Base-by-base conservation (phyloP, 2,113 vertebrate species). In the Perca schrenkii region DNA sequence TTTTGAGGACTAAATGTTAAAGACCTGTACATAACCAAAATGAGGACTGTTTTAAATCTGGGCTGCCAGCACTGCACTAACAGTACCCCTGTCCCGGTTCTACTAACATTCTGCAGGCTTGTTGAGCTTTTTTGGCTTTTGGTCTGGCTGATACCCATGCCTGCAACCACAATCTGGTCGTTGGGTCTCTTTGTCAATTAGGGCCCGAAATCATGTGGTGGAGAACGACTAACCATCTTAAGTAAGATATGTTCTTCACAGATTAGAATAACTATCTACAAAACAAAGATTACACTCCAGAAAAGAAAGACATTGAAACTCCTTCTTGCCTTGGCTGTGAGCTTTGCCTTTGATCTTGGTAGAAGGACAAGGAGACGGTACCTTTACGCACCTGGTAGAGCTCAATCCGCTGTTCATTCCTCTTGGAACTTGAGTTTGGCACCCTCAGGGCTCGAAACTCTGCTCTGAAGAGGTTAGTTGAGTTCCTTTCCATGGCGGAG, bases 401-500 rank as follows among this genome's bases (percentile, higher is more conserved):
- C 90, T 99, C 97, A 36, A 99, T 97, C 79, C 97, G 95, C 90
- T 99, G 97, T 86, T 98, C 97, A 0, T 91, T 96, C 86, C 95
- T 96, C 91, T 96, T 97, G 93, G 97, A 96, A 31, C 70, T 94
- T 0, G 88, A 88, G 85, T 99, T 98, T 76, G 97, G 97, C 77
- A 98, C 88, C 1, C 97, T 91, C 90, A 97, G 91, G 67, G 96
- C 96, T 17, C 97, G 96, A 88, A 99, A 98, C 94, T 99, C 97
- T 0, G 97, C 97, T 79, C 97, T 95, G 93, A 97, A 98, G 25
- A 99, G 94, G 92, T 97, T 97, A 92, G 96, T 98, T 74, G 96
- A 94, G 87, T 98, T 99, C 92, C 96, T 97, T 91, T 99, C 97
- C 94, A 98, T 97, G 3, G 96, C 94, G 0, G 97, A 96, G 75